phyloP scores from a whole-genome alignment of 1,140 invertebrate genomes.

The Drosophila navojoa region DNA sequence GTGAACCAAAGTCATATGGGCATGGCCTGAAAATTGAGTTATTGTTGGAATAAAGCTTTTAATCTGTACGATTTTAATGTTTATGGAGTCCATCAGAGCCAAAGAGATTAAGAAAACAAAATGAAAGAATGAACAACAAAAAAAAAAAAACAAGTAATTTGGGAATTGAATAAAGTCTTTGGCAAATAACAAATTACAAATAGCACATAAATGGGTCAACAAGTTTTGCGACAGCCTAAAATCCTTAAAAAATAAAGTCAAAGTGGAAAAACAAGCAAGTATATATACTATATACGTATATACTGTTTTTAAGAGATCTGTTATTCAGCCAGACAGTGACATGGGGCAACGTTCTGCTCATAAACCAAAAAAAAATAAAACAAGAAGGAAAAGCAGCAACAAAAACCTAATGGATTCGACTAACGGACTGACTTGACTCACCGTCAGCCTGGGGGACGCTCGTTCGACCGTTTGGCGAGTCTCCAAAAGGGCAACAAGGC shows the following conservation, averaged over 20 bases:
- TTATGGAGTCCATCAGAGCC: neutral
- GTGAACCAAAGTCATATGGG: neutral
- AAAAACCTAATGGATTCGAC: constrained; percentile 77
- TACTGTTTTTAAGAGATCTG: constrained; percentile 28
- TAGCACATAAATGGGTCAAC: constrained; percentile 55
- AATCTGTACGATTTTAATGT: constrained; percentile 4
- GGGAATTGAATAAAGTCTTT: neutral
- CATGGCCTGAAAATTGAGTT: neutral
- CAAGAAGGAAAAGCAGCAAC: constrained; percentile 25
- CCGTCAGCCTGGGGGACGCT: constrained; percentile 3
- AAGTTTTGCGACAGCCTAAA: constrained; percentile 45
- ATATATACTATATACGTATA: no score
- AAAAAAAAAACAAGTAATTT: neutral
- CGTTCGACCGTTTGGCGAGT: constrained; percentile 52
- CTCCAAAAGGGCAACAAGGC: constrained; percentile 67
- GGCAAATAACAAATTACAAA: constrained; percentile 42
- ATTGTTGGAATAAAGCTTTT: neutral
- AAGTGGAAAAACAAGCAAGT: constrained; percentile 5
- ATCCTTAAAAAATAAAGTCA: constrained; percentile 41
- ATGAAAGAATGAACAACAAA: no score
- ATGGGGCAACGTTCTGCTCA: constrained; percentile 59
- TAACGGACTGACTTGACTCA: constrained; percentile 51
- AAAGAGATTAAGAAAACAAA: neutral
- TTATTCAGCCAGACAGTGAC: constrained; percentile 36
- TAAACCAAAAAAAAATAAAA: constrained; percentile 56